Percentiles rank a stretch among this genome's conserved stretches.
Evolutionary conservation across 2,113 vertebrate genomes (phyloP).

Genomic region (Carassius gibelio): DNA sequence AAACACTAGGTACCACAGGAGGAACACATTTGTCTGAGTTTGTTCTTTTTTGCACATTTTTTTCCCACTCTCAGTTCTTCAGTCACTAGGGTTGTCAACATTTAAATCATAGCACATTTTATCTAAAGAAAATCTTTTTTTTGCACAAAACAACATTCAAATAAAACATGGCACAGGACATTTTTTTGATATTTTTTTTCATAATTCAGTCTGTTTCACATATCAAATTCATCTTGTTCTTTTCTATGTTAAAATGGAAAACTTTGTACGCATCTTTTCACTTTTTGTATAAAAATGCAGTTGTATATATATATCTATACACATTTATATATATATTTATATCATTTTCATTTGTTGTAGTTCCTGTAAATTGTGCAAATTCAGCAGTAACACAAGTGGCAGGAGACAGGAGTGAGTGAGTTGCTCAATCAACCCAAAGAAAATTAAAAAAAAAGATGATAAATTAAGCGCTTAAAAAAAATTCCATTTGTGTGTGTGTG

Average conservation of each 20-base stretch:
- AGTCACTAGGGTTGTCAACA: constrained; percentile 81
- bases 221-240: constrained; percentile 73
- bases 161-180: constrained; percentile 90
- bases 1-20: constrained; percentile 33
- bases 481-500: neutral
- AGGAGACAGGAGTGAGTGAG: constrained; percentile 80
- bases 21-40: constrained; percentile 60
- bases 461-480: constrained; percentile 15
- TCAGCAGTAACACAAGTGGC: constrained; percentile 91
- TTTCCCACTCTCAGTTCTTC: constrained; percentile 66
- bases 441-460: neutral
- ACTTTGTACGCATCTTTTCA: constrained; percentile 64
- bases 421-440: constrained; percentile 37
- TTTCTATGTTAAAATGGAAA: constrained; percentile 75
- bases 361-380: constrained; percentile 91
- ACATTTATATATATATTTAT: constrained; percentile 66
- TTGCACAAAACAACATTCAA: constrained; percentile 89
- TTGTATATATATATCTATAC: constrained; percentile 76
- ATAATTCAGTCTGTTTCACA: constrained; percentile 66
- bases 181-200: constrained; percentile 73
- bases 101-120: constrained; percentile 78
- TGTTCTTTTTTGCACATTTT: constrained; percentile 57
- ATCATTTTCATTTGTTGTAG: constrained; percentile 68
- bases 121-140: constrained; percentile 73
- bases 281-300: constrained; percentile 76